Conservation (phyloP, 2,797 vertebrate genomes). For the Cuniculus paca region DNA sequence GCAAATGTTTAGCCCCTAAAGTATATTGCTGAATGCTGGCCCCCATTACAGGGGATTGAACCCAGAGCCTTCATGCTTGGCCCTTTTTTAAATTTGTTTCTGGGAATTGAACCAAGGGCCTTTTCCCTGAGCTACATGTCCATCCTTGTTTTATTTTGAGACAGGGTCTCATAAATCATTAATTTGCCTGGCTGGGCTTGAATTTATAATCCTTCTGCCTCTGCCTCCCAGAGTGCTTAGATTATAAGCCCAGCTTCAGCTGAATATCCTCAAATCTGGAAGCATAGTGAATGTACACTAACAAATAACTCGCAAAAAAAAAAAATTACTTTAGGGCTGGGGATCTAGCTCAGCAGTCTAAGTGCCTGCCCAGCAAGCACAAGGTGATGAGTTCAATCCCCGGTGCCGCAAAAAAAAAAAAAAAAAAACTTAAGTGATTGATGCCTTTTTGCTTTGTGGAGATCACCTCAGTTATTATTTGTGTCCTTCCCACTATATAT, state of each 20-base stretch:
- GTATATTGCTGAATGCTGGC: background rate
- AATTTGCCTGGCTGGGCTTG: background rate
- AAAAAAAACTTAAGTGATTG: background rate
- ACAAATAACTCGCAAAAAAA: no score
- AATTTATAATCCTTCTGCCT: background rate
- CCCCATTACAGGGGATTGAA: background rate
- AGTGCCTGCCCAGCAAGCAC: no score
- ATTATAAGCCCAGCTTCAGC: background rate
- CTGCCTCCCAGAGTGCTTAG: background rate
- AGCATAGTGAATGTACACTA: background rate
- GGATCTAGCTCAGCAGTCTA: no score
- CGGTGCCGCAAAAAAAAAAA: no score
- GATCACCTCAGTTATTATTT: background rate
- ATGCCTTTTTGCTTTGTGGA: background rate
- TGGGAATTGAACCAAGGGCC: background rate
- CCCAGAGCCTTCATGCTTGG: background rate
- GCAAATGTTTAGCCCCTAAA: constrained; percentile 61
- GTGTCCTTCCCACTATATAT: background rate
- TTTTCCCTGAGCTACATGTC: background rate
- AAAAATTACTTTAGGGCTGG: no score
- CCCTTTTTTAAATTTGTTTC: no score
- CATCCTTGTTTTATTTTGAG: background rate
- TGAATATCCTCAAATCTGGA: constrained; percentile 47
- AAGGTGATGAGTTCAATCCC: no score
- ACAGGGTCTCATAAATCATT: background rate